phyloP scores from a whole-genome alignment of 2,888 invertebrate species.

The Conistra vaccinii region DNA sequence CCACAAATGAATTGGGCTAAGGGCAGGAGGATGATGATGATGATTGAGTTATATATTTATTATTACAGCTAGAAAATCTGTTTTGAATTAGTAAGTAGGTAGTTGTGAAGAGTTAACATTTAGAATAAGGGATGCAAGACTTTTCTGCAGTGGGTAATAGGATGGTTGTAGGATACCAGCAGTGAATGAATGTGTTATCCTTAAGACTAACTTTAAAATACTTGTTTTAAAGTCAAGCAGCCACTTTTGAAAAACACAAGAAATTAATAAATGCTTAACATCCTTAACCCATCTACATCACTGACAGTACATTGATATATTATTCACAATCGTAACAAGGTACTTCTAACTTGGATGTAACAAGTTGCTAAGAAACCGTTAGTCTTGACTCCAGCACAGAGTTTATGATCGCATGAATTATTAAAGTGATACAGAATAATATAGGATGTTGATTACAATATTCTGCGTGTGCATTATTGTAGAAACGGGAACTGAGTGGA shows the following conservation, averaged over 20 bases:
- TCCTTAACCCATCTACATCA: neutral
- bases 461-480: neutral
- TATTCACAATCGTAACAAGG: constrained; percentile 24
- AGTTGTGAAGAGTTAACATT: neutral
- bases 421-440: constrained; percentile 4
- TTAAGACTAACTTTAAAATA: neutral
- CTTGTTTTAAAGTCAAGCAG: neutral
- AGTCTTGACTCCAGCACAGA: neutral
- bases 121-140: neutral
- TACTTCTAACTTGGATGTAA: constrained; percentile 7
- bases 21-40: too few species aligned
- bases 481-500: neutral
- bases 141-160: neutral
- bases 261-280: constrained; percentile 1
- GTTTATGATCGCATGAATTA: too few species aligned
- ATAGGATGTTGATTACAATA: neutral
- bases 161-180: too few species aligned
- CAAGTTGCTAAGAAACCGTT: neutral
- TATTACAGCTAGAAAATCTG: neutral
- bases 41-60: too few species aligned
- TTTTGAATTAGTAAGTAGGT: neutral
- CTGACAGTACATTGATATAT: neutral
- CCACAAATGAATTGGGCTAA: too few species aligned
- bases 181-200: neutral
- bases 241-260: neutral